Base-by-base conservation (phyloP, 2,797 vertebrate species). In the Enoplosus armatus region DNA sequence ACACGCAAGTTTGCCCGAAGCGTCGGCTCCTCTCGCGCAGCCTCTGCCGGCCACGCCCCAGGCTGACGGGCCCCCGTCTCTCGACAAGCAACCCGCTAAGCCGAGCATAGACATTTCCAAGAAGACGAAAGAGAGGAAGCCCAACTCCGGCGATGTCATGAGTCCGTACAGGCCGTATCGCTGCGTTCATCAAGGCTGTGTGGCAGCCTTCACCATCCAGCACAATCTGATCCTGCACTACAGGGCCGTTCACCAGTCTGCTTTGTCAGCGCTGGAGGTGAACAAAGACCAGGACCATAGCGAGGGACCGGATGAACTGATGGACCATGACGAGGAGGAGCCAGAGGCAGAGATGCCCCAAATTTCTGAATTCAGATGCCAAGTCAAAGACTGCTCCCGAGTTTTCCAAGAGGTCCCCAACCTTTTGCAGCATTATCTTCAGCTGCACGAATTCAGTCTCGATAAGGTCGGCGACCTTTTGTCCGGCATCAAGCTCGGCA, bases 221-320 rank as follows among this genome's bases (percentile, higher is more conserved):
- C 98, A 98, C 51, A 99, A 99, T 82, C 90, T 99, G 59, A 99
- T 99, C 87, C 97, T 99, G 59, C 98, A 99, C 90, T 99, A 99
- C 88, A 96, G 97, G 71, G 96, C 97, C 29, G 96, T 99, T 61
- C 98, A 99, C 87, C 98, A 97, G 84, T 97, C 97, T 2, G 96
- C 96, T 75, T 86, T 98, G 37, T 96, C 97, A 16, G 95, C 95
- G 6, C 94, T 98, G 88, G 95, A 96, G 86, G 93, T 92, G 0
- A 97, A 96, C 83, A 92, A 95, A 59, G 97, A 97, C 83, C 96
- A 96, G 26, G 97, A 97, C 51, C 93, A 84, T 0, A 91, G 92
- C 1, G 90, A 94, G 8, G 90, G 83, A 60, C 91, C 84, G 75
- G 94, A 95, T 1, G 94, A 96, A 33, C 77, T 35, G 0, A 87